Evolutionary conservation across 2,797 vertebrate species (phyloP), one percentile per base, ranked within the genome.

Genomic region (Columba guinea): DNA sequence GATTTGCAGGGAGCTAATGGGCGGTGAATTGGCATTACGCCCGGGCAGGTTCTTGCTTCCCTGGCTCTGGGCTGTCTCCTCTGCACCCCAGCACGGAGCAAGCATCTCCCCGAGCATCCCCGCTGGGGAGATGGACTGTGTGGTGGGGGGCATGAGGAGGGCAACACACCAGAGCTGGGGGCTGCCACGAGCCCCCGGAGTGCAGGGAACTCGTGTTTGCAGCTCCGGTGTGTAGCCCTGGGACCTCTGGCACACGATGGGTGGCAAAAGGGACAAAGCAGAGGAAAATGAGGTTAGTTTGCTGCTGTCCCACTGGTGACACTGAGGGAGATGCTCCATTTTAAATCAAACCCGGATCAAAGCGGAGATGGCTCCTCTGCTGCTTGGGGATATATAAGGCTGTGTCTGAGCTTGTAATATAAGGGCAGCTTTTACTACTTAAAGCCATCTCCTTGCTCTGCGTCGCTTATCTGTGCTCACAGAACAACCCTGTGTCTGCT

Each of bases 281-380:
- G 55, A 86, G 85, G 55, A 75, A 77, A 84, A 76, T 2, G 44
- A 84, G 77, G 80, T 90, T 92, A 41, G 63, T 81, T 59, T 2
- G 2, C 79, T 77, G 64, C 48, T 79, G 71, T 64, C 59, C 87
- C 1, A 0, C 35, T 80, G 85, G 70, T 59, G 71, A 89, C 65
- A 65, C 90, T 51, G 76, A 65, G 60, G 73, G 89, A 90, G 80
- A 86, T 78, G 90, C 69, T 86, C 80, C 35, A 24, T 81, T 95
- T 91, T 93, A 91, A 88, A 86, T 95, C 84, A 83, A 93, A 83
- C 58, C 55, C 9, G 5, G 68, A 89, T 94, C 84, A 88, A 91
- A 95, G 80, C 6, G 2, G 87, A 91, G 91, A 88, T 81, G 83
- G 77, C 63, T 96, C 46, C 91, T 93, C 83, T 95, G 94, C 87